phyloP scores from a whole-genome alignment of 2,888 invertebrate species.

The Theretra japonica region DNA sequence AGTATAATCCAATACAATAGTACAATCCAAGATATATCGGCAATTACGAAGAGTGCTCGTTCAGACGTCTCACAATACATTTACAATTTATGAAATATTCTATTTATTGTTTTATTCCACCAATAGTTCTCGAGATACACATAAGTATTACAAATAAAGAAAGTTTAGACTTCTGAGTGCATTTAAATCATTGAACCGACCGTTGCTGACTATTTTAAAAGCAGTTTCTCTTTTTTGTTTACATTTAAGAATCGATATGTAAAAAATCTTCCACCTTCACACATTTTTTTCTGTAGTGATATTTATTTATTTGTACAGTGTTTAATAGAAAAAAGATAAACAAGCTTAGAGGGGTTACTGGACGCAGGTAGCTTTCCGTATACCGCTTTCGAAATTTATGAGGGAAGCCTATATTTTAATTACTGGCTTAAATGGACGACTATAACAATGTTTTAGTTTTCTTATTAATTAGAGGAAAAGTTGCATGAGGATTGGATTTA shows the following conservation, averaged over 20 bases:
- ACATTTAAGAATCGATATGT: slow-evolving; percentile 9
- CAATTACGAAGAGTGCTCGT: slow-evolving; percentile 16
- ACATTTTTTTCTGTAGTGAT: not conserved
- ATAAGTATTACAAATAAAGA: not conserved
- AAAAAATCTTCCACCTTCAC: not conserved
- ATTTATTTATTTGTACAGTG: not conserved
- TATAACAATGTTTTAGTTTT: no score
- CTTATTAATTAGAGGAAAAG: no score
- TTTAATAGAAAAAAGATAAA: not conserved
- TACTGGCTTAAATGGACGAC: no score
- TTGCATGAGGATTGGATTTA: no score
- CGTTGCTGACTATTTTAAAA: slow-evolving; percentile 15
- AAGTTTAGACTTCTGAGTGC: not conserved
- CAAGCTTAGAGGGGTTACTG: no score
- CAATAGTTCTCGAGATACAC: slow-evolving; percentile 9
- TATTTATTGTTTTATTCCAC: not conserved
- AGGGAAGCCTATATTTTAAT: no score
- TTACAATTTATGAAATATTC: slow-evolving; percentile 4
- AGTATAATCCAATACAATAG: not conserved
- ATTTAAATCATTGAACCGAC: slow-evolving; percentile 18
- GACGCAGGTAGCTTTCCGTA: no score
- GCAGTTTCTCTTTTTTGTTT: slow-evolving; percentile 14
- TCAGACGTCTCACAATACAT: slow-evolving; percentile 4
- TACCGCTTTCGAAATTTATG: no score
- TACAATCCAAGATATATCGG: slow-evolving; percentile 4